Conservation (phyloP, 2,113 vertebrate genomes). For the Felis catus region F.catus_Fca126_mat1.0 CM031412.1:112198501-112199000, state of each 20-base stretch:
- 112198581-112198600: neutral
- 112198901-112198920: neutral
- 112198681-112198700: neutral
- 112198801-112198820: neutral
- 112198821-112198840: neutral
- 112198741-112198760: neutral
- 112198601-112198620: neutral
- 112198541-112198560: conserved; percentile 61
- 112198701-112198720: neutral
- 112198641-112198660: neutral
- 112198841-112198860: neutral
- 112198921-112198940: neutral
- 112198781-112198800: neutral
- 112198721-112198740: neutral
- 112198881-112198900: neutral
- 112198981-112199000: neutral
- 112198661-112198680: neutral
- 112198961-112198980: neutral
- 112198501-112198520: conserved; percentile 69
- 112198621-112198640: neutral
- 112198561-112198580: conserved; percentile 55
- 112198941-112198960: neutral
- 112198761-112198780: too few relatives aligned
- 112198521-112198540: conserved; percentile 70
- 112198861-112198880: neutral